phyloP scores from a whole-genome alignment of 2,888 invertebrate genomes.

The Panzeria rudis region DNA sequence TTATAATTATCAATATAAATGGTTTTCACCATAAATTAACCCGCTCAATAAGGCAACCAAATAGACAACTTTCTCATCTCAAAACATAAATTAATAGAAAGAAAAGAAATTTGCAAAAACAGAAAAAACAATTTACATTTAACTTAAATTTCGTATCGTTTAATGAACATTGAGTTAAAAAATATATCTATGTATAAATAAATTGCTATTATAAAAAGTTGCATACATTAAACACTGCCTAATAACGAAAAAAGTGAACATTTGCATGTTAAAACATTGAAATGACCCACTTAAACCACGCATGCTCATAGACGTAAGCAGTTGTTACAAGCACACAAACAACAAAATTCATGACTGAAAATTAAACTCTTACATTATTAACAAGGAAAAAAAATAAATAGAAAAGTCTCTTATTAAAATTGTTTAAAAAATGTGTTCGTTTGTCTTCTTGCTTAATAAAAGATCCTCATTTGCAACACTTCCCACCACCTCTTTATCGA shows the following conservation, averaged over 20 bases:
- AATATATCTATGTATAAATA: constrained; percentile 43
- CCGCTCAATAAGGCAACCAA: constrained; percentile 9
- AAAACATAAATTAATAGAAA: constrained; percentile 52
- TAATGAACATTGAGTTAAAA: constrained; percentile 28
- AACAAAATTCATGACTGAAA: constrained; percentile 34
- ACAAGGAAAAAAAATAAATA: neutral
- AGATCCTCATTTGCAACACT: constrained; percentile 66
- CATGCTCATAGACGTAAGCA: constrained; percentile 54
- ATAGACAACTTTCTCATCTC: constrained; percentile 63
- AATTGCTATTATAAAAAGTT: constrained; percentile 56
- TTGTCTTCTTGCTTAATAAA: constrained; percentile 51
- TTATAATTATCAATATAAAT: constrained; percentile 51
- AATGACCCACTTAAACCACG: constrained; percentile 72
- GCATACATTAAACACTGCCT: constrained; percentile 36
- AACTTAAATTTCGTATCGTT: constrained; percentile 52
- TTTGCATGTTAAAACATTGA: constrained; percentile 64
- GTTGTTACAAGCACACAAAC: neutral
- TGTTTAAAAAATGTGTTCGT: constrained; percentile 38
- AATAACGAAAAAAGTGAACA: constrained; percentile 35
- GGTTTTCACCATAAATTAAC: constrained; percentile 52
- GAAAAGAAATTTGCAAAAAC: constrained; percentile 37
- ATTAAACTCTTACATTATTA: constrained; percentile 41
- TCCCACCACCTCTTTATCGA: constrained; percentile 70
- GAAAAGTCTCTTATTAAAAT: constrained; percentile 58
- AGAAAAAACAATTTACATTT: constrained; percentile 24